Percentiles rank a stretch among this genome's conserved stretches.
Conservation (phyloP, 1,140 invertebrate species). For the Drosophila mayri region DNA sequence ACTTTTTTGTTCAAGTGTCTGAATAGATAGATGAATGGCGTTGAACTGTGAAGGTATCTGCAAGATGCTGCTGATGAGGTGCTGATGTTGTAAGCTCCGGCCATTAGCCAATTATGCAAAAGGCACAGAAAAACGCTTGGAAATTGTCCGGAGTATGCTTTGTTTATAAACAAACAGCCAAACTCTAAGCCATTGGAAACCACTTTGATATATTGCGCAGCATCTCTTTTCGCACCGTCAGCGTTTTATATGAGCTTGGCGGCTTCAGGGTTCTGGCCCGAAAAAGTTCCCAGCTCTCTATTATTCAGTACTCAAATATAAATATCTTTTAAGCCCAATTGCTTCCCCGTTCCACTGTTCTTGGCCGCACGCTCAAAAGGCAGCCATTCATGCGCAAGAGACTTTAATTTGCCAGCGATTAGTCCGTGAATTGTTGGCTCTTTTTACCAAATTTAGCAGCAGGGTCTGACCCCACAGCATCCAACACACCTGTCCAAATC, state of each 20-base stretch:
- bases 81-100: constrained; percentile 60
- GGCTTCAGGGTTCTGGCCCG: constrained; percentile 43
- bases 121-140: constrained; percentile 53
- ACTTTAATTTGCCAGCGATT: constrained; percentile 61
- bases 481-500: constrained; percentile 32
- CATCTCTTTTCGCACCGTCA: constrained; percentile 69
- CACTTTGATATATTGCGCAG: constrained; percentile 67
- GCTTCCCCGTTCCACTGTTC: constrained; percentile 63
- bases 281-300: constrained; percentile 35
- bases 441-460: constrained; percentile 8
- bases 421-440: constrained; percentile 28
- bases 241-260: constrained; percentile 62
- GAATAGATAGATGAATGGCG: constrained; percentile 4
- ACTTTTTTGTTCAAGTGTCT: constrained; percentile 8
- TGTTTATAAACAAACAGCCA: constrained; percentile 54
- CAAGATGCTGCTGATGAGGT: constrained; percentile 41
- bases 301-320: constrained; percentile 25
- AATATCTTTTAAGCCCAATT: constrained; percentile 49
- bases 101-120: constrained; percentile 69
- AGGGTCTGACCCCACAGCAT: constrained; percentile 25
- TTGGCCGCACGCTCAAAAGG: constrained; percentile 58
- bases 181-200: constrained; percentile 41
- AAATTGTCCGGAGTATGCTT: constrained; percentile 49
- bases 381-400: constrained; percentile 57
- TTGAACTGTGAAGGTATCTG: constrained; percentile 17